Evolutionary conservation across 2,797 vertebrate species (phyloP).

Genomic region (Pipistrellus pipistrellus): DNA sequence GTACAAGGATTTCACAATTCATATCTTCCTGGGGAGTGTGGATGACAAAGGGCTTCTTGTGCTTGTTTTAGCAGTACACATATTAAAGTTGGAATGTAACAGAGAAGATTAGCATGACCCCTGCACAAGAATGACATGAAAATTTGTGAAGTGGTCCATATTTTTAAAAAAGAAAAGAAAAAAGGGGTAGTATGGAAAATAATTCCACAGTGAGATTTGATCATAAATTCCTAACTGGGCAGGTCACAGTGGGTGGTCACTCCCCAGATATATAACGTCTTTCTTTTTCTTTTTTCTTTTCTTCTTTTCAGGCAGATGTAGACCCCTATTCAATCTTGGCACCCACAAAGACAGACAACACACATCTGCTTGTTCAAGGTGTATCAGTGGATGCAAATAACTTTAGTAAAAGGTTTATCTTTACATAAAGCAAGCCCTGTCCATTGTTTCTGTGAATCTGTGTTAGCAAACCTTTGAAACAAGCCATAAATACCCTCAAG

Average conservation of each 20-base stretch:
- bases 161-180: neutral
- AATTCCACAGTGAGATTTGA: neutral
- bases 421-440: neutral
- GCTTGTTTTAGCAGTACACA: neutral
- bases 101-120: neutral
- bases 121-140: neutral
- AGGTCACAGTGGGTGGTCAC: neutral
- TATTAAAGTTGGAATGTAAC: neutral
- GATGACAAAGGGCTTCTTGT: neutral
- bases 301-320: slow-evolving; percentile 83
- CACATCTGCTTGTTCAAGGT: slow-evolving; percentile 90
- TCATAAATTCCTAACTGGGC: neutral
- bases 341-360: slow-evolving; percentile 92
- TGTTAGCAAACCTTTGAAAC: neutral
- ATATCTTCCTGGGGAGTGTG: neutral
- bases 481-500: neutral
- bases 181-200: neutral
- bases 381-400: slow-evolving; percentile 94
- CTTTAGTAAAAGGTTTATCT: neutral
- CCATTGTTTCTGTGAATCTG: neutral
- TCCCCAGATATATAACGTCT: neutral
- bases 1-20: slow-evolving; percentile 46
- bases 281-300: neutral
- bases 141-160: neutral
- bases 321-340: slow-evolving; percentile 92